A percentile compares a stretch with the other conserved stretches of the same genome.
phyloP scores from a whole-genome alignment of 1,140 invertebrate species.

The Heliothis subflexa region DNA sequence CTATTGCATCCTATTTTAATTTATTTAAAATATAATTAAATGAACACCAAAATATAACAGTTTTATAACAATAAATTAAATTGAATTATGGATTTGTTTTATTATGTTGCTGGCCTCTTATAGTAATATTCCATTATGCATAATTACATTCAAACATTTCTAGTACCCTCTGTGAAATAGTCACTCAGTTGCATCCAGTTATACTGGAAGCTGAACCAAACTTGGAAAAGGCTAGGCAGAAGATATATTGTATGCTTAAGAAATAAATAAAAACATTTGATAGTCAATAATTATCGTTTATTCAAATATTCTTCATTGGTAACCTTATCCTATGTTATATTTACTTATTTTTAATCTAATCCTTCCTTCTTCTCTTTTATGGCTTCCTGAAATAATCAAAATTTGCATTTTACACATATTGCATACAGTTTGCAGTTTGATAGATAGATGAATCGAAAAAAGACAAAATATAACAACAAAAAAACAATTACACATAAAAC shows the following conservation, averaged over 20 bases:
- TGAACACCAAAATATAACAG: conserved; percentile 60
- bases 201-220: too few relatives aligned
- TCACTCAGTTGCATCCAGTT: too few relatives aligned
- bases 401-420: too few relatives aligned
- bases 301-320: conserved; percentile 5
- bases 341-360: conserved; percentile 88
- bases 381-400: conserved; percentile 90
- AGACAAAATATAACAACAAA: neutral
- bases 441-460: too few relatives aligned
- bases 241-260: neutral
- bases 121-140: too few relatives aligned
- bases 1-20: conserved; percentile 43
- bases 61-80: conserved; percentile 67
- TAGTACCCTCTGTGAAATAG: too few relatives aligned
- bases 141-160: too few relatives aligned
- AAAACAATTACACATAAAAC: neutral
- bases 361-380: conserved; percentile 95
- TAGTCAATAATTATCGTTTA: conserved; percentile 1
- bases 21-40: conserved; percentile 35
- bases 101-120: neutral
- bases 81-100: conserved; percentile 47
- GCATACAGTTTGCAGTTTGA: too few relatives aligned
- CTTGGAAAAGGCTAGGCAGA: too few relatives aligned
- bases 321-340: conserved; percentile 2
- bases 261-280: neutral